Conservation (phyloP, 1,140 invertebrate genomes). For the Caerostris darwini region DNA sequence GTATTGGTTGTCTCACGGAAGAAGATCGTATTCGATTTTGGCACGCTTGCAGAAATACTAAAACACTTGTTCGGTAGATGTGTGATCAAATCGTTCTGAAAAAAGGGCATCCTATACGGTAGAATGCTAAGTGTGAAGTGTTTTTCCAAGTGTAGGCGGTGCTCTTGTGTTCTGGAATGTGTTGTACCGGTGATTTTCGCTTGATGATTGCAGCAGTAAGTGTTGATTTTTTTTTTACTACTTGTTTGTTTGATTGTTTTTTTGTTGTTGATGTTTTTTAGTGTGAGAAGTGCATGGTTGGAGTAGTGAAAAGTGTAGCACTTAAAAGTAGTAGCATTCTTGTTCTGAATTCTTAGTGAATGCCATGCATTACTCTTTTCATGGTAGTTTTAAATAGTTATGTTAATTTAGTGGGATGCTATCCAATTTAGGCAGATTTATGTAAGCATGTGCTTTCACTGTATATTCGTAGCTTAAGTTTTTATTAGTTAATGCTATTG, state of each 20-base stretch:
- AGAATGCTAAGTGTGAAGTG: neutral
- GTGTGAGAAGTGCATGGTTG: neutral
- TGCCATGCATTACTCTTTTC: neutral
- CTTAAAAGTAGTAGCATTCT: neutral
- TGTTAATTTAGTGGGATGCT: neutral
- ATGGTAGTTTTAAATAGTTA: neutral
- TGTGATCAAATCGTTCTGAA: neutral
- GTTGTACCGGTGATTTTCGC: neutral
- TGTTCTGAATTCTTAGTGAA: neutral
- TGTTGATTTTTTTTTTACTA: neutral
- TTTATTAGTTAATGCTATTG: neutral
- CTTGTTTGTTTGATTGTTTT: neutral
- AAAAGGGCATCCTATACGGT: neutral
- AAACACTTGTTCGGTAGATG: neutral
- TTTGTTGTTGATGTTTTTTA: neutral
- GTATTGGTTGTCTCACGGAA: too few relatives aligned
- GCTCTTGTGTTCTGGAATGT: conserved; percentile 27
- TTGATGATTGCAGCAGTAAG: neutral
- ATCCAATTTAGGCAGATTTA: neutral
- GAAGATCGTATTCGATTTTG: neutral
- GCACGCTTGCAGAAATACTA: neutral
- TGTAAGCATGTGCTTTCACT: neutral
- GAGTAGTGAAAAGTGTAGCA: neutral
- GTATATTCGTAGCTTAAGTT: neutral
- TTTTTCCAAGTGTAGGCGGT: conserved; percentile 28